A percentile compares a stretch with the other conserved stretches of the same genome.
Conservation (phyloP, 1,140 invertebrate species). For the Mylabris phalerata region DNA sequence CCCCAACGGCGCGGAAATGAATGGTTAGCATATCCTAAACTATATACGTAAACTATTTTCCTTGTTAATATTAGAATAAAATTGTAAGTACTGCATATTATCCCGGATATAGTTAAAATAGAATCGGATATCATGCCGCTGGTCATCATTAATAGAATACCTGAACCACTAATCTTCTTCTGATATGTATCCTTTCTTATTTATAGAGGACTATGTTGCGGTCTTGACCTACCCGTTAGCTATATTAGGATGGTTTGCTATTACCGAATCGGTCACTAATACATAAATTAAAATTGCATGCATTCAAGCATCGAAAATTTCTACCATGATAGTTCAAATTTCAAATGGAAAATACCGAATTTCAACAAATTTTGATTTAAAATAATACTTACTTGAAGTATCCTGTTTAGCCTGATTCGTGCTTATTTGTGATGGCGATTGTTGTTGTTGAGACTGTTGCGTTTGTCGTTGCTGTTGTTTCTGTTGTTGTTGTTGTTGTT, state of each 20-base stretch:
- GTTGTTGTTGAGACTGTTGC: conserved; percentile 3
- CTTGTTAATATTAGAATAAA: conserved; percentile 1
- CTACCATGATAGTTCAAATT: no score
- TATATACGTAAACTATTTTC: conserved; percentile 6
- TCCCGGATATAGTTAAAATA: background rate
- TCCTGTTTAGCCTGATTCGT: conserved; percentile 30
- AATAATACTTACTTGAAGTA: conserved; percentile 34
- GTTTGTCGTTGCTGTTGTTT: background rate
- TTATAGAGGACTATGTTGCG: background rate
- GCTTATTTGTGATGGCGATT: background rate
- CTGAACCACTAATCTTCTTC: conserved; percentile 1
- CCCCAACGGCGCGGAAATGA: conserved; percentile 17
- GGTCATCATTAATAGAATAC: conserved; percentile 13
- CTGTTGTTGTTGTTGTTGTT: conserved; percentile 5
- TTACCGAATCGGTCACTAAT: no score
- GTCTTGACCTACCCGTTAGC: no score
- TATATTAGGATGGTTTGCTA: no score
- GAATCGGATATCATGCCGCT: background rate
- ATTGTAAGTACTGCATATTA: background rate
- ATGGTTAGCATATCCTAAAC: conserved; percentile 14
- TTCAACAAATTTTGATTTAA: no score
- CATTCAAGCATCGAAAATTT: no score
- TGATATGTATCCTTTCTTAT: conserved; percentile 12
- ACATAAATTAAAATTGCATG: no score
- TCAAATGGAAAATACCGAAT: no score